phyloP scores from a whole-genome alignment of 2,888 invertebrate genomes.

The Galeruca laticollis region DNA sequence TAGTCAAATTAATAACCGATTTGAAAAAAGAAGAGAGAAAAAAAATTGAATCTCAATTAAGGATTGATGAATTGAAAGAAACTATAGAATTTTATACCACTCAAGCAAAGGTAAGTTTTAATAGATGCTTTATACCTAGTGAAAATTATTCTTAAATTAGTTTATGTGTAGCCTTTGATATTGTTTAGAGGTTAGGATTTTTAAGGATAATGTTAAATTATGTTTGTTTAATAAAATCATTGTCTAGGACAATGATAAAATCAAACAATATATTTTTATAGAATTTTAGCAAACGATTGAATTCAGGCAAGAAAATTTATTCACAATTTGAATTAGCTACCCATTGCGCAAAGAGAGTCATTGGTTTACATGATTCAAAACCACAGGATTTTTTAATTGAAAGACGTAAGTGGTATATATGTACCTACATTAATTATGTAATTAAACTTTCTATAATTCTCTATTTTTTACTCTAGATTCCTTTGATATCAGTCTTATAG shows the following conservation, averaged over 20 bases:
- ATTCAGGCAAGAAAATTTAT: slow-evolving; percentile 8
- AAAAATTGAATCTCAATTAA: slow-evolving; percentile 31
- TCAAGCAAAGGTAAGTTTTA: slow-evolving; percentile 19
- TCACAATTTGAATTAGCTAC: slow-evolving; percentile 37
- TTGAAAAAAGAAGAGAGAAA: slow-evolving; percentile 26
- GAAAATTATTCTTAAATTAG: neutral
- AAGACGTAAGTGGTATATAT: neutral
- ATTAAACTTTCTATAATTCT: too few relatives aligned
- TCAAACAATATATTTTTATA: slow-evolving; percentile 28
- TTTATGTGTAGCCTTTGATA: neutral
- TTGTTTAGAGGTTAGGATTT: neutral
- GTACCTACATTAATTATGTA: too few relatives aligned
- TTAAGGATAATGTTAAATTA: neutral
- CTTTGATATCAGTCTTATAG: too few relatives aligned
- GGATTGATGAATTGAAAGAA: slow-evolving; percentile 29
- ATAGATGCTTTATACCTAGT: too few relatives aligned
- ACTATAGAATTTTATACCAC: slow-evolving; percentile 33
- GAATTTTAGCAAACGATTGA: slow-evolving; percentile 31
- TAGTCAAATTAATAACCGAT: slow-evolving; percentile 22
- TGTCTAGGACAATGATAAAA: too few relatives aligned
- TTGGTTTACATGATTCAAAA: slow-evolving; percentile 19
- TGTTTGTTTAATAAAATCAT: neutral
- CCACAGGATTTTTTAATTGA: neutral
- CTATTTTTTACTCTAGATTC: neutral
- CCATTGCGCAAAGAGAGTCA: slow-evolving; percentile 32